A percentile compares a stretch with the other conserved stretches of the same genome.
phyloP scores from a whole-genome alignment of 2,113 vertebrate species.

The Macheiramphus alcinus region DNA sequence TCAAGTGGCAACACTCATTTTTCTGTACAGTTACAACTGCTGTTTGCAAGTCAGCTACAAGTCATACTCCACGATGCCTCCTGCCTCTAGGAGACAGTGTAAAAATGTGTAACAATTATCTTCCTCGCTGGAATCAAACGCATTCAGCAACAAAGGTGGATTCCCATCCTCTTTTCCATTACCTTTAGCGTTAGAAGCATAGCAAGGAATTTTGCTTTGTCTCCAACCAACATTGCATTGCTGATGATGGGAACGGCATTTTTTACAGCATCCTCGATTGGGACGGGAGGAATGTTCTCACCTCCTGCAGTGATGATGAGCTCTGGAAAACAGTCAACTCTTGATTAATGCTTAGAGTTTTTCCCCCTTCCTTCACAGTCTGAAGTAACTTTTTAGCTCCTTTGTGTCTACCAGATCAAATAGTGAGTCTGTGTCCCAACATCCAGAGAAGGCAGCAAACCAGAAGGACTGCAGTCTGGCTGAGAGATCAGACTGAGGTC shows the following conservation, averaged over 20 bases:
- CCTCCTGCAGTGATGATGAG: slow-evolving; percentile 91
- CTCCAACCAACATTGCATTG: slow-evolving; percentile 89
- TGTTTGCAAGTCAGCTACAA: background rate
- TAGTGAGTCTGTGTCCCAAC: background rate
- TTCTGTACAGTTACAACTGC: background rate
- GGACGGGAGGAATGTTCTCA: slow-evolving; percentile 86
- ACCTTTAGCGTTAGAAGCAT: slow-evolving; percentile 92
- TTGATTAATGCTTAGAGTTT: background rate
- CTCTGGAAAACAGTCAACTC: slow-evolving; percentile 71
- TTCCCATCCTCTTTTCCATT: background rate
- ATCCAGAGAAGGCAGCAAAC: background rate
- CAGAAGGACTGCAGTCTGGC: background rate
- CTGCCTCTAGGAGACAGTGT: too few species aligned
- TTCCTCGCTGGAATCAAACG: background rate
- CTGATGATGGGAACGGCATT: slow-evolving; percentile 87
- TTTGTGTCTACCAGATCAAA: background rate
- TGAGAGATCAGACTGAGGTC: background rate
- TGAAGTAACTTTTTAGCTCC: background rate
- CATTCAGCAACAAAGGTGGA: background rate
- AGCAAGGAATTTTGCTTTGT: slow-evolving; percentile 87
- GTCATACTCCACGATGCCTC: fast-evolving
- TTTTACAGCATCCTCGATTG: slow-evolving; percentile 86
- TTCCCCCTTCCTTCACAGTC: background rate
- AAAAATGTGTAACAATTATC: fast-evolving
- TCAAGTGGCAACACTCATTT: fast-evolving